phyloP scores from a whole-genome alignment of 1,140 invertebrate species.

The Hormaphis cornu region DNA sequence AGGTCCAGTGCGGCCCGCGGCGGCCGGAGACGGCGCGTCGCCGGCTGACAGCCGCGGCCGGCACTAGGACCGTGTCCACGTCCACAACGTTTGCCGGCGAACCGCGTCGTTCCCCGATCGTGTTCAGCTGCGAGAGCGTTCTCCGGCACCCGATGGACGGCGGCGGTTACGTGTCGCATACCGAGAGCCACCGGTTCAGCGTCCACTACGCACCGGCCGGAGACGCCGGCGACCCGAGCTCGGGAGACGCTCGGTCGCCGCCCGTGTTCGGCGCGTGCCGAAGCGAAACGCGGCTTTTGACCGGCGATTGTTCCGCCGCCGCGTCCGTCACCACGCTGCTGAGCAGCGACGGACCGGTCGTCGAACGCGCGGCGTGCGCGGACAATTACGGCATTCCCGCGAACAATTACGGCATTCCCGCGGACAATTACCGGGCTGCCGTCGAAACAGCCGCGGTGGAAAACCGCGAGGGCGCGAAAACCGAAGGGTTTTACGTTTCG shows the following conservation, averaged over 20 bases:
- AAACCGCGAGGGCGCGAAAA: not conserved
- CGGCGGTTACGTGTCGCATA: slow-evolving; percentile 27
- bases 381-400: too few relatives aligned
- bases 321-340: not conserved
- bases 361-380: too few relatives aligned
- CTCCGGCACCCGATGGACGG: slow-evolving; percentile 24
- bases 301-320: too few relatives aligned
- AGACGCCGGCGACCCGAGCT: not conserved
- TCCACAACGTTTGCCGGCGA: not conserved
- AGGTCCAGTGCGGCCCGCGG: too few relatives aligned
- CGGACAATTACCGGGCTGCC: not conserved
- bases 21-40: not conserved
- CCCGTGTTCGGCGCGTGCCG: not conserved
- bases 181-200: slow-evolving; percentile 27
- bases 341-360: not conserved
- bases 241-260: not conserved
- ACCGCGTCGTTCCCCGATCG: slow-evolving; percentile 9
- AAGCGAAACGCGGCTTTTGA: not conserved
- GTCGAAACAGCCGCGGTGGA: not conserved
- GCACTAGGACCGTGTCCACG: not conserved
- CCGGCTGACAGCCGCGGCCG: not conserved
- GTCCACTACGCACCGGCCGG: slow-evolving; percentile 6
- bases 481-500: not conserved
- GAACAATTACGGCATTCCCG: not conserved
- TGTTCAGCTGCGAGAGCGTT: slow-evolving; percentile 30